Evolutionary conservation across 1,140 invertebrate species (phyloP).

Genomic region (Drosophila punjabiensis): DNA sequence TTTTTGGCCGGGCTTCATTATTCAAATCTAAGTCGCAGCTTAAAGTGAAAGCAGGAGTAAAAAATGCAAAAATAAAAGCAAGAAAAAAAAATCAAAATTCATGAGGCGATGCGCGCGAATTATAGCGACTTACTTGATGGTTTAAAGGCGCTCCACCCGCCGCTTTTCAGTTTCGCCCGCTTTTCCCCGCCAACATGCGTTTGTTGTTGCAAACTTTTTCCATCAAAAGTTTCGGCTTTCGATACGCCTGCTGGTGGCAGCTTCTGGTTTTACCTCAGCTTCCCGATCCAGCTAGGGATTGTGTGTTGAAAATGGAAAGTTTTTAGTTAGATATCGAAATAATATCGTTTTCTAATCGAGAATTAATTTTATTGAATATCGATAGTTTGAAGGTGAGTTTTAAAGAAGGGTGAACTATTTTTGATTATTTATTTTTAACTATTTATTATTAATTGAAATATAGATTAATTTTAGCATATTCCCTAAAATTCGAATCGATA

Average conservation of each 20-base stretch:
- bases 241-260: constrained; percentile 67
- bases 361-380: too few species aligned
- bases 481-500: too few species aligned
- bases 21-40: constrained; percentile 72
- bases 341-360: neutral
- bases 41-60: constrained; percentile 37
- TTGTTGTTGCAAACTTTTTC: constrained; percentile 83
- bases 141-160: constrained; percentile 41
- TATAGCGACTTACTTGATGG: constrained; percentile 75
- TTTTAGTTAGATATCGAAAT: neutral
- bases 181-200: constrained; percentile 63
- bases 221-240: constrained; percentile 82
- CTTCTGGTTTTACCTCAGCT: constrained; percentile 1
- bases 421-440: too few species aligned
- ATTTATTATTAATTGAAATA: too few species aligned
- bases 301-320: neutral
- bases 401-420: too few species aligned
- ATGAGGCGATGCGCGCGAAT: constrained; percentile 74
- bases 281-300: constrained; percentile 4
- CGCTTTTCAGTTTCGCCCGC: constrained; percentile 12
- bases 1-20: constrained; percentile 55
- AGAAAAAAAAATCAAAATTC: constrained; percentile 70
- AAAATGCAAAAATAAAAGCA: constrained; percentile 30
- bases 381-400: neutral
- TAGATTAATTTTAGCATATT: too few species aligned